A percentile compares a stretch with the other conserved stretches of the same genome.
Evolutionary conservation across 1,140 invertebrate genomes (phyloP).

Genomic region (Berghia stephanieae): DNA sequence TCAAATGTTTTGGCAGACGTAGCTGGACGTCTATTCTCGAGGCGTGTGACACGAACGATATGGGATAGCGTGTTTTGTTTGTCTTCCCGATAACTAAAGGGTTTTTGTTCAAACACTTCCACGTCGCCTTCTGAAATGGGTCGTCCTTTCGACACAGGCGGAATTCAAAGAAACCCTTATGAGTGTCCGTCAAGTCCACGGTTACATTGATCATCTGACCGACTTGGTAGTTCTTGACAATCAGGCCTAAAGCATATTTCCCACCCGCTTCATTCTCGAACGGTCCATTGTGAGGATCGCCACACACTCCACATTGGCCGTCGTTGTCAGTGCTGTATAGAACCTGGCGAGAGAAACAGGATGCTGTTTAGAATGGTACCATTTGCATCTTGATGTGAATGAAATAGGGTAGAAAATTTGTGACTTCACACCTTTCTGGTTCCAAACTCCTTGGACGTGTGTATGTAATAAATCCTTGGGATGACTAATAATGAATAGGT

Average conservation of each 20-base stretch:
- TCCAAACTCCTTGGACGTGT: too few relatives aligned
- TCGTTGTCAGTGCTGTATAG: conserved; percentile 58
- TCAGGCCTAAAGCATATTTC: conserved; percentile 65
- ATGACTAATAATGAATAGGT: too few relatives aligned
- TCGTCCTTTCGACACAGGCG: conserved; percentile 65
- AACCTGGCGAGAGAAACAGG: conserved; percentile 38
- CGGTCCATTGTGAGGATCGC: conserved; percentile 55
- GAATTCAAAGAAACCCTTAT: conserved; percentile 60
- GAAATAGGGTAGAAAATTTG: too few relatives aligned
- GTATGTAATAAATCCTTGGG: too few relatives aligned
- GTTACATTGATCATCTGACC: conserved; percentile 50
- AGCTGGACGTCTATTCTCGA: conserved; percentile 41
- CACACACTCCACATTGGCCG: conserved; percentile 67
- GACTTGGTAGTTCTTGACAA: conserved; percentile 58
- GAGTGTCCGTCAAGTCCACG: conserved; percentile 56
- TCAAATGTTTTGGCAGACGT: conserved; percentile 51
- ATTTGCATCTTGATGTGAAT: too few relatives aligned
- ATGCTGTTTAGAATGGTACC: too few relatives aligned
- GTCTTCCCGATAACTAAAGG: conserved; percentile 41
- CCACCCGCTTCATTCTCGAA: conserved; percentile 66
- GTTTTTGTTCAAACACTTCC: conserved; percentile 50
- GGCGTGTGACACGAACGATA: conserved; percentile 34
- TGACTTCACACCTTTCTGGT: too few relatives aligned
- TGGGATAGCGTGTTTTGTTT: conserved; percentile 33
- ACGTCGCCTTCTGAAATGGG: conserved; percentile 41